A percentile compares a stretch with the other conserved stretches of the same genome.
Conservation (phyloP, 2,113 vertebrate genomes). For the Bufo bufo region DNA sequence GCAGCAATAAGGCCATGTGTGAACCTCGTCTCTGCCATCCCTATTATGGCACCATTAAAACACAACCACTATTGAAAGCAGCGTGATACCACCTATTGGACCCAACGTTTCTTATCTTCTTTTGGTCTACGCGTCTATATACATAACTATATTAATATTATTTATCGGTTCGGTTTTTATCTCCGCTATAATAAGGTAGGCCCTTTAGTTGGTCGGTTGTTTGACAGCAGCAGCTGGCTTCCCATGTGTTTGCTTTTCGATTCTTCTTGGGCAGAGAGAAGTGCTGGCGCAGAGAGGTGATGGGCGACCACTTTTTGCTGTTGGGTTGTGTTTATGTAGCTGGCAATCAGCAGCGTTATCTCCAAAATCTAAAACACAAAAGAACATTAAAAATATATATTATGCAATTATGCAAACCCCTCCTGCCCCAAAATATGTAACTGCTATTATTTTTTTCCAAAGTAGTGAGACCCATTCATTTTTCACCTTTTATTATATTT, state of each 20-base stretch:
- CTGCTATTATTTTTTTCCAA: too few relatives aligned
- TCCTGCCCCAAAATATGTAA: neutral
- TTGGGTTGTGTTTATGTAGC: conserved; percentile 90
- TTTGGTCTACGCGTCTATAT: neutral
- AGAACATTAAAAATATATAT: neutral
- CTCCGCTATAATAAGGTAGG: conserved; percentile 86
- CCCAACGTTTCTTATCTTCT: neutral
- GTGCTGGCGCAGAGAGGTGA: conserved; percentile 88
- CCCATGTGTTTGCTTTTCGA: conserved; percentile 79
- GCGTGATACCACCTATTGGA: neutral
- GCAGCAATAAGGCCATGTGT: neutral
- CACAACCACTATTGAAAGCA: neutral
- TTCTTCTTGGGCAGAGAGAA: conserved; percentile 75
- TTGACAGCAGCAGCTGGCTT: conserved; percentile 75
- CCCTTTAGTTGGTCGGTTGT: conserved; percentile 84
- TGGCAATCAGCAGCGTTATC: conserved; percentile 89
- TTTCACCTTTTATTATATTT: too few relatives aligned
- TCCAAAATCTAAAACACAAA: conserved; percentile 83
- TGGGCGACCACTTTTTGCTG: conserved; percentile 87
- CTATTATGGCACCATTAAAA: neutral
- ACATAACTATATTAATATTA: neutral
- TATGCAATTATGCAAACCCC: neutral
- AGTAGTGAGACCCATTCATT: too few relatives aligned
- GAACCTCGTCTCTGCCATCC: neutral
- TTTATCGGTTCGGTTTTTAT: neutral